A percentile compares a stretch with the other conserved stretches of the same genome.
Conservation (phyloP, 2,888 invertebrate genomes). For the Pyrgus malvae region DNA sequence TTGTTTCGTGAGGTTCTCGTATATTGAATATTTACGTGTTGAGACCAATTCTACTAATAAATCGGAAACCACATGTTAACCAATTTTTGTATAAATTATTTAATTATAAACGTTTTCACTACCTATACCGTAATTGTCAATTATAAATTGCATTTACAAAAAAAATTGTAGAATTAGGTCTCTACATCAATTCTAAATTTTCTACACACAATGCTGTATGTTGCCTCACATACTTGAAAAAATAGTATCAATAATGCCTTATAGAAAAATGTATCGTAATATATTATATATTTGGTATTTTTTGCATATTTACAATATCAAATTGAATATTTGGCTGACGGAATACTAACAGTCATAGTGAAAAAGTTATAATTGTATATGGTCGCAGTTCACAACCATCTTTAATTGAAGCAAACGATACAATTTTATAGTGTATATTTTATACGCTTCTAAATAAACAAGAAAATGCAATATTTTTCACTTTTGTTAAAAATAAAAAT, state of each 20-base stretch:
- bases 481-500: too few relatives aligned
- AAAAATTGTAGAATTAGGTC: not conserved
- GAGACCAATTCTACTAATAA: not conserved
- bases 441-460: too few relatives aligned
- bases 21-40: not conserved
- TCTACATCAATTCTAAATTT: not conserved
- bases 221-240: not conserved
- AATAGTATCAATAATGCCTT: not conserved
- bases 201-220: not conserved
- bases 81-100: too few relatives aligned
- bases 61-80: not conserved
- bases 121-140: not conserved
- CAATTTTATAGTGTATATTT: too few relatives aligned
- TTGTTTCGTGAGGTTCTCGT: conserved; percentile 1
- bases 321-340: conserved; percentile 5
- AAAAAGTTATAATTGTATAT: not conserved
- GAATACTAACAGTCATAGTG: not conserved
- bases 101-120: too few relatives aligned
- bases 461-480: too few relatives aligned
- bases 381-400: not conserved
- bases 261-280: not conserved
- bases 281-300: conserved; percentile 1
- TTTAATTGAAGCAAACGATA: too few relatives aligned
- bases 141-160: not conserved
- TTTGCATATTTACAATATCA: not conserved